phyloP scores from a whole-genome alignment of 2,797 vertebrate species.

The Bucorvus abyssinicus region DNA sequence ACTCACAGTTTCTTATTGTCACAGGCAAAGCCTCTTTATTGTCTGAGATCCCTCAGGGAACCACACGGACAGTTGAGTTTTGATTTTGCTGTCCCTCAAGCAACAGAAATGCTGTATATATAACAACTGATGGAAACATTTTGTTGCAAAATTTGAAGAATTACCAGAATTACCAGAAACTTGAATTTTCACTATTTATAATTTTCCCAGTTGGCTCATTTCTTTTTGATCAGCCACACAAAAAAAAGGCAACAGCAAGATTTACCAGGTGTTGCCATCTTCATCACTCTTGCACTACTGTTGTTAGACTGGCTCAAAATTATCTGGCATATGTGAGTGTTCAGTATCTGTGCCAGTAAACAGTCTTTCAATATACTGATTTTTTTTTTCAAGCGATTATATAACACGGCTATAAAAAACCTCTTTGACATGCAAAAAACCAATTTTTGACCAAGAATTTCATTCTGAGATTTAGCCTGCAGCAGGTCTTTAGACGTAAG shows the following conservation, averaged over 20 bases:
- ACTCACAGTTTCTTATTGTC: constrained; percentile 38
- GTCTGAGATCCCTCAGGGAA: constrained; percentile 24
- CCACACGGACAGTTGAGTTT: constrained; percentile 29
- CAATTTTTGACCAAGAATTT: constrained; percentile 3
- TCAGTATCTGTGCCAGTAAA: background rate
- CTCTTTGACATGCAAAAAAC: background rate
- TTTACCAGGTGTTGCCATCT: background rate
- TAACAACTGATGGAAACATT: constrained; percentile 27
- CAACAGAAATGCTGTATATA: constrained; percentile 29
- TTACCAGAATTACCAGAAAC: background rate
- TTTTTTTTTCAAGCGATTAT: constrained; percentile 8
- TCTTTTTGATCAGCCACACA: background rate
- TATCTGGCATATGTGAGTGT: background rate
- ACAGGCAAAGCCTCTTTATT: constrained; percentile 63
- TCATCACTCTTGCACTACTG: background rate
- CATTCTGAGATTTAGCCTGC: constrained; percentile 16
- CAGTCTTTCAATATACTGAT: background rate
- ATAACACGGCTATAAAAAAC: constrained; percentile 8
- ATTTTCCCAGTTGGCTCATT: background rate
- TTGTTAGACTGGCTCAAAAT: background rate
- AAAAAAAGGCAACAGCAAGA: background rate
- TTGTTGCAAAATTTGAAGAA: constrained; percentile 35
- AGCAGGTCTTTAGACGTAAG: constrained; percentile 23
- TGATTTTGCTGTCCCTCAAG: constrained; percentile 67
- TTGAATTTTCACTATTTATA: background rate